These are phyloP conservation scores for Ferrisia virgata DNA, from an alignment of 2,888 invertebrate genomes.

Conservation along the genomic window DNA sequence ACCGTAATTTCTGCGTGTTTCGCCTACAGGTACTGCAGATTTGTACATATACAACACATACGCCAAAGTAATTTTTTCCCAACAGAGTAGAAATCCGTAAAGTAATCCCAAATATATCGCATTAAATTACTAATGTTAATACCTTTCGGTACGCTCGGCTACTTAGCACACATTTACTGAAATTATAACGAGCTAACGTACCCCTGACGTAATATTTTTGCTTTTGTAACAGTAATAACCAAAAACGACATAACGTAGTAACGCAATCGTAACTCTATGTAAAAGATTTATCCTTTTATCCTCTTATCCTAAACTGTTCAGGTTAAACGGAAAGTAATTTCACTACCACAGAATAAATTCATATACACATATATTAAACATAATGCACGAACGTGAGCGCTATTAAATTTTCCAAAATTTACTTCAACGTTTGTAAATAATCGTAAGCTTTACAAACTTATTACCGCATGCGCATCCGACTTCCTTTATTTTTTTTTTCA, in stretches of 20 bases:
- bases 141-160: conserved; percentile 5
- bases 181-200: conserved; percentile 4
- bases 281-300: conserved; percentile 14
- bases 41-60: no score
- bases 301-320: conserved; percentile 17
- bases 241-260: conserved; percentile 5
- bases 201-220: conserved; percentile 13
- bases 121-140: conserved; percentile 14
- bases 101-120: conserved; percentile 9
- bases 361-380: neutral
- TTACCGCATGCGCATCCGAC: neutral
- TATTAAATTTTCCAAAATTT: neutral
- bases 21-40: neutral
- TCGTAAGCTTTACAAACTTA: neutral
- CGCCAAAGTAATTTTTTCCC: neutral
- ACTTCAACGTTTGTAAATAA: conserved; percentile 1
- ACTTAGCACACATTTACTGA: conserved; percentile 3
- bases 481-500: neutral
- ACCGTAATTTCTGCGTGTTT: neutral
- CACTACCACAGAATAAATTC: neutral
- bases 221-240: conserved; percentile 9
- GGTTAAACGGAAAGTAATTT: conserved; percentile 14
- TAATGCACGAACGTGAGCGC: neutral
- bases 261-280: neutral
- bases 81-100: neutral